Evolutionary conservation across 2,113 vertebrate species (phyloP).

Genomic region (Eleginops maclovinus): DNA sequence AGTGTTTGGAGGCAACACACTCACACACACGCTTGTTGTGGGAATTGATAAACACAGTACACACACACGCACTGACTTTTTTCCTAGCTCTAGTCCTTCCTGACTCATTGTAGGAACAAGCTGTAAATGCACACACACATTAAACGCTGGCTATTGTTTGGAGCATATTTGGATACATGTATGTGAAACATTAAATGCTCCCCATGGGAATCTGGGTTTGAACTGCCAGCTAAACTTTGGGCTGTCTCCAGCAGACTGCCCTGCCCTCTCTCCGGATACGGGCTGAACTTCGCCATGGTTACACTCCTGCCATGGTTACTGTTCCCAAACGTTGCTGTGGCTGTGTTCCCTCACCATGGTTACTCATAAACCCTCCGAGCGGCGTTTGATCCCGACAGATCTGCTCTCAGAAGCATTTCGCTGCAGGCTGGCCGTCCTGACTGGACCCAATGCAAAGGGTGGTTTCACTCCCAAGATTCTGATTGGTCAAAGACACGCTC

Average conservation of each 20-base stretch:
- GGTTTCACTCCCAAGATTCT: slow-evolving; percentile 27
- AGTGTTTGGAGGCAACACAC: slow-evolving; percentile 35
- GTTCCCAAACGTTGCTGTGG: slow-evolving; percentile 71
- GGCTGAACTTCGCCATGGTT: slow-evolving; percentile 70
- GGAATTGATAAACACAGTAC: slow-evolving; percentile 4
- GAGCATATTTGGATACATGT: slow-evolving; percentile 28
- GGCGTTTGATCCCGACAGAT: slow-evolving; percentile 64
- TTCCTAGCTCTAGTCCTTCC: slow-evolving; percentile 34
- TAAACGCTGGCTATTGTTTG: slow-evolving; percentile 14
- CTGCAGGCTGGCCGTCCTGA: slow-evolving; percentile 36
- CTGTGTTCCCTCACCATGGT: slow-evolving; percentile 72
- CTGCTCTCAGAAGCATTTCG: slow-evolving; percentile 49
- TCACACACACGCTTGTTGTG: not conserved
- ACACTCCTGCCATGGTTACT: slow-evolving; percentile 76
- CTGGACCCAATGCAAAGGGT: slow-evolving; percentile 42
- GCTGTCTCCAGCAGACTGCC: slow-evolving; percentile 51
- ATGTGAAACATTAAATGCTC: slow-evolving; percentile 6
- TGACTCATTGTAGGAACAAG: slow-evolving; percentile 3
- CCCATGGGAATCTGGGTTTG: slow-evolving; percentile 59
- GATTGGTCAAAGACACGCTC: slow-evolving; percentile 45
- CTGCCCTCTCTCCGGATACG: slow-evolving; percentile 59
- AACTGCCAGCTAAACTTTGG: slow-evolving; percentile 51
- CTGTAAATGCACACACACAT: not conserved
- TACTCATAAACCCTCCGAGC: slow-evolving; percentile 70
- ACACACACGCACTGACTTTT: slow-evolving; percentile 40